A percentile compares a stretch with the other conserved stretches of the same genome.
Conservation (phyloP, 2,888 invertebrate genomes). For the Scaeva pyrastri region DNA sequence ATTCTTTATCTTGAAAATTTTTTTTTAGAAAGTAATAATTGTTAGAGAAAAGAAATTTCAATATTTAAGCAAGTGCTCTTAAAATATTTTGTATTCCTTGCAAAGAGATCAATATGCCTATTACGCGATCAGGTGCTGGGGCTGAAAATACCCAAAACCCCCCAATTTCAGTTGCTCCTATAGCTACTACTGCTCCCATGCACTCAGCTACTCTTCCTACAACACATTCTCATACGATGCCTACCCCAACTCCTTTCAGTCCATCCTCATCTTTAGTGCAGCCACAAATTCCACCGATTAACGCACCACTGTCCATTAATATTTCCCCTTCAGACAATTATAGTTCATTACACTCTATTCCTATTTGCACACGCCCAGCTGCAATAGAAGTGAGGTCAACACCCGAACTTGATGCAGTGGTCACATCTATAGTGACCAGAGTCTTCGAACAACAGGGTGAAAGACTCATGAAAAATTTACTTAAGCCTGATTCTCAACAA, state of each 20-base stretch:
- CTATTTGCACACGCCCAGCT: too few relatives aligned
- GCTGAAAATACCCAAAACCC: background rate
- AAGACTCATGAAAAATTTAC: background rate
- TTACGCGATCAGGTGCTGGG: background rate
- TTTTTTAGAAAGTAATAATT: background rate
- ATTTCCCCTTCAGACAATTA: too few relatives aligned
- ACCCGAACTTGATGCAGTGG: background rate
- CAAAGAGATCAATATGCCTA: background rate
- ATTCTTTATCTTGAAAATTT: background rate
- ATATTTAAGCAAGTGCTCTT: background rate
- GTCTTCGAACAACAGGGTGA: slow-evolving; percentile 2
- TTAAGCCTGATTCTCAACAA: background rate
- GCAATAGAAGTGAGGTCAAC: too few relatives aligned
- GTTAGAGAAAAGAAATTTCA: background rate
- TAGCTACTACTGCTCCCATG: too few relatives aligned
- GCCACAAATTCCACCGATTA: too few relatives aligned
- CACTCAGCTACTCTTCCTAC: too few relatives aligned
- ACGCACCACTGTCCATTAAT: too few relatives aligned
- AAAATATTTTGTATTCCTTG: background rate
- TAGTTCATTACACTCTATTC: too few relatives aligned
- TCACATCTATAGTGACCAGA: slow-evolving; percentile 1
- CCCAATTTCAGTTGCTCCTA: too few relatives aligned
- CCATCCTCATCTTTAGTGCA: too few relatives aligned
- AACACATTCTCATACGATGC: too few relatives aligned
- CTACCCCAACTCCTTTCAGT: too few relatives aligned